phyloP scores from a whole-genome alignment of 2,888 invertebrate species.

The Drosophila multiciliata region DNA sequence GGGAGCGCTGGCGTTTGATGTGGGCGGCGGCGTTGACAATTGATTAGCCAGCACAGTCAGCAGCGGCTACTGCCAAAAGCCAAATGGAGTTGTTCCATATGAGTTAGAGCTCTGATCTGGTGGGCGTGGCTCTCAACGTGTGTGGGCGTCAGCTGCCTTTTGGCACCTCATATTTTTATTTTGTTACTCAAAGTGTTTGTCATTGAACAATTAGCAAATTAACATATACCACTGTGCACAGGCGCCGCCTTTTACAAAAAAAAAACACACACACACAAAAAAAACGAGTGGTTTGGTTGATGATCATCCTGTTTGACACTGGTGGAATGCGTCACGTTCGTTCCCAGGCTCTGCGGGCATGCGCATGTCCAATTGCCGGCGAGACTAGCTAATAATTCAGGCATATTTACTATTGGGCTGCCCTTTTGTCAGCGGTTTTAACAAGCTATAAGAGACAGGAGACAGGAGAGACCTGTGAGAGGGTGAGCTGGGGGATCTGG shows the following conservation, averaged over 20 bases:
- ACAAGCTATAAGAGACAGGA: conserved; percentile 45
- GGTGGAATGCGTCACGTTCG: conserved; percentile 40
- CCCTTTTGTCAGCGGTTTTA: conserved; percentile 67
- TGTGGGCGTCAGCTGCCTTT: conserved; percentile 58
- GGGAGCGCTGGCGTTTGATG: conserved; percentile 67
- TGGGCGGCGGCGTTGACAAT: conserved; percentile 80
- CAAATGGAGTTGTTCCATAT: conserved; percentile 66
- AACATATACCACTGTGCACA: conserved; percentile 56
- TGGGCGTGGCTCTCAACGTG: conserved; percentile 48
- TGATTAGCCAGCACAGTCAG: conserved; percentile 64
- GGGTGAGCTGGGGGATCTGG: conserved; percentile 12
- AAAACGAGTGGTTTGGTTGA: neutral
- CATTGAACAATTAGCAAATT: conserved; percentile 76
- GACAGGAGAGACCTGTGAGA: too few species aligned
- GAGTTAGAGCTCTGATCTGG: conserved; percentile 38
- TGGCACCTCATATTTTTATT: conserved; percentile 52
- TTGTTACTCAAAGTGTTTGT: conserved; percentile 38
- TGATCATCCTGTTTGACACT: conserved; percentile 21
- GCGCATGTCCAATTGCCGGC: conserved; percentile 71
- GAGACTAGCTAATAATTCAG: conserved; percentile 72
- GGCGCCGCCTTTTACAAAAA: conserved; percentile 43
- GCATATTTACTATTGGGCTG: conserved; percentile 67
- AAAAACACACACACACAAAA: too few species aligned
- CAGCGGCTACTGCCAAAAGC: conserved; percentile 48
- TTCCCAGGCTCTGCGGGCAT: conserved; percentile 69